phyloP scores from a whole-genome alignment of 2,113 vertebrate species.

The Dipodomys spectabilis region DNA sequence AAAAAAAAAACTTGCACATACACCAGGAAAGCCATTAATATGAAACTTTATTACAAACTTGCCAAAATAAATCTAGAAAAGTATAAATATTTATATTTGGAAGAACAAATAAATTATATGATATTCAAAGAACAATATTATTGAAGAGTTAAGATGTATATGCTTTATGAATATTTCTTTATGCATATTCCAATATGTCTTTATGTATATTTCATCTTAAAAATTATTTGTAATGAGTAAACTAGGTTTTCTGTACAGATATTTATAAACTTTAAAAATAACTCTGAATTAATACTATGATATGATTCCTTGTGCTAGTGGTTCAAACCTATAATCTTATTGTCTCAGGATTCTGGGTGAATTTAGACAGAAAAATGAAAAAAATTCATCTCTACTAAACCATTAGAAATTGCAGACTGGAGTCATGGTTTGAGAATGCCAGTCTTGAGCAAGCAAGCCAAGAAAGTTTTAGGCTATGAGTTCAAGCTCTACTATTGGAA shows the following conservation, averaged over 20 bases:
- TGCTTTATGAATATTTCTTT: neutral
- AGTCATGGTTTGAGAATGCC: too few relatives aligned
- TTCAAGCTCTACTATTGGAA: too few relatives aligned
- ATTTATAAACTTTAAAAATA: neutral
- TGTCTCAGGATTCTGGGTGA: too few relatives aligned
- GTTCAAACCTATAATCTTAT: too few relatives aligned
- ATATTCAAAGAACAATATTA: neutral
- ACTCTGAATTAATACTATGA: neutral
- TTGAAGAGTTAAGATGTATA: neutral
- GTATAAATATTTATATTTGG: neutral
- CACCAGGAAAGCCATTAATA: neutral
- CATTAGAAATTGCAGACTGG: too few relatives aligned
- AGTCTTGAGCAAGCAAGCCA: too few relatives aligned
- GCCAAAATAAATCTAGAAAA: neutral
- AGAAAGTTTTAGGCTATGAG: too few relatives aligned
- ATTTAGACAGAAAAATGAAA: too few relatives aligned
- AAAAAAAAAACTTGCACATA: neutral
- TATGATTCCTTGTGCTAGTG: neutral
- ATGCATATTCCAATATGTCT: neutral
- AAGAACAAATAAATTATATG: neutral
- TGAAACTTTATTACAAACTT: neutral
- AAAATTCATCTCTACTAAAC: too few relatives aligned
- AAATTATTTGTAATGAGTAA: constrained; percentile 15
- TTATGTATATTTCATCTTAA: neutral
- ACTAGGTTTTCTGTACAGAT: neutral